Evolutionary conservation across 2,797 vertebrate species (phyloP).

Genomic region (Bufotes viridis): DNA sequence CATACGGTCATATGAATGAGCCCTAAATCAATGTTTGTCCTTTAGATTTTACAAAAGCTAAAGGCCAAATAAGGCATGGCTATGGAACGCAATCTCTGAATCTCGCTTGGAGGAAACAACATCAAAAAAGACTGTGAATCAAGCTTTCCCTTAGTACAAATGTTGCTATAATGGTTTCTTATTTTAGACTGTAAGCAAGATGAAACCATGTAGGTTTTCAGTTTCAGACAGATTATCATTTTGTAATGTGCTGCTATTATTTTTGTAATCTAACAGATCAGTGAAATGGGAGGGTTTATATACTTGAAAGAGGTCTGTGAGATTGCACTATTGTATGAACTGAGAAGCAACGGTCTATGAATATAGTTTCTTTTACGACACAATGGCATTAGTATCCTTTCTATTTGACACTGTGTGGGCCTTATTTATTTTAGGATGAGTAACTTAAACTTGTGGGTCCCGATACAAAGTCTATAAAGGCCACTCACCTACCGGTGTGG

Average conservation of each 20-base stretch:
- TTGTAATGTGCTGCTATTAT: neutral
- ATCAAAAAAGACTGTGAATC: neutral
- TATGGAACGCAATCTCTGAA: neutral
- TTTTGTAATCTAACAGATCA: neutral
- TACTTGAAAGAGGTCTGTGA: neutral
- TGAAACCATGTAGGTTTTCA: conserved; percentile 11
- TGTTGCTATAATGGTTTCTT: conserved; percentile 11
- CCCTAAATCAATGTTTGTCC: neutral
- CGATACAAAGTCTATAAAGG: too few species aligned
- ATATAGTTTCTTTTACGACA: neutral
- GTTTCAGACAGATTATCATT: neutral
- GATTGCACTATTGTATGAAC: neutral
- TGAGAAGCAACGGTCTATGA: neutral
- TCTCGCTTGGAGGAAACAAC: neutral
- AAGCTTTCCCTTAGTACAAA: neutral
- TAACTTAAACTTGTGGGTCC: too few species aligned
- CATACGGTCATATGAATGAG: too few species aligned
- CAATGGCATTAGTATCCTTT: neutral
- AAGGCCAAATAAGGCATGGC: neutral
- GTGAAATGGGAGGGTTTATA: neutral
- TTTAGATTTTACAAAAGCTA: neutral
- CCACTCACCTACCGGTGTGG: too few species aligned
- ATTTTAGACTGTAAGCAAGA: conserved; percentile 8
- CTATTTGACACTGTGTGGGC: neutral
- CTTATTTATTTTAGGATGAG: too few species aligned